Percentiles rank a stretch among this genome's conserved stretches.
Evolutionary conservation across 2,888 invertebrate genomes (phyloP).

Genomic region (Folsomia manolachei): DNA sequence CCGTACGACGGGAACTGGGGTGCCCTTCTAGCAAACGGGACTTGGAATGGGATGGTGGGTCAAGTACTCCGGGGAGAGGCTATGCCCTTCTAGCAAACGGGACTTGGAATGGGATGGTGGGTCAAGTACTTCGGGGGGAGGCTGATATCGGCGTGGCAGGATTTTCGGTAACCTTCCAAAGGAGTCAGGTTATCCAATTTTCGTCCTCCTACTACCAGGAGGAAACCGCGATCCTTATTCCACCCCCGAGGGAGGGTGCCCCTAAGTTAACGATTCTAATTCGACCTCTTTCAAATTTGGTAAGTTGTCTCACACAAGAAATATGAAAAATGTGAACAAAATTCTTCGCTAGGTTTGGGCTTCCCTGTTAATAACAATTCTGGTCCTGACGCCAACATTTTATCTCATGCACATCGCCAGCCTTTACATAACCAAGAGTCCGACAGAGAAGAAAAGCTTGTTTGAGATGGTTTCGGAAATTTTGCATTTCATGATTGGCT

Average conservation of each 20-base stretch:
- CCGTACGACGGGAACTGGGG: constrained; percentile 49
- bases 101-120: constrained; percentile 50
- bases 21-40: constrained; percentile 29
- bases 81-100: constrained; percentile 33
- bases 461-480: constrained; percentile 27
- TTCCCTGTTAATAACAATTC: constrained; percentile 37
- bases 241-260: constrained; percentile 45
- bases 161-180: constrained; percentile 47
- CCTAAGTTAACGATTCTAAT: constrained; percentile 44
- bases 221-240: constrained; percentile 45
- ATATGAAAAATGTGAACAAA: constrained; percentile 15
- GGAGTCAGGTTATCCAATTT: constrained; percentile 41
- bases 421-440: constrained; percentile 25
- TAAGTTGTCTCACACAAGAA: constrained; percentile 12
- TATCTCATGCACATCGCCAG: constrained; percentile 40
- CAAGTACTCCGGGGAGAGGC: constrained; percentile 39
- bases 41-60: constrained; percentile 50
- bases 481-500: constrained; percentile 47
- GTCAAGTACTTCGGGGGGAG: constrained; percentile 42
- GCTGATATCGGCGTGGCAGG: constrained; percentile 44
- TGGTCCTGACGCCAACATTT: constrained; percentile 42
- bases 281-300: constrained; percentile 42
- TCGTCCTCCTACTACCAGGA: constrained; percentile 45
- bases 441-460: constrained; percentile 9
- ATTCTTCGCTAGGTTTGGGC: constrained; percentile 47